phyloP scores from a whole-genome alignment of 2,113 vertebrate genomes.

The Nansenia antarctica region DNA sequence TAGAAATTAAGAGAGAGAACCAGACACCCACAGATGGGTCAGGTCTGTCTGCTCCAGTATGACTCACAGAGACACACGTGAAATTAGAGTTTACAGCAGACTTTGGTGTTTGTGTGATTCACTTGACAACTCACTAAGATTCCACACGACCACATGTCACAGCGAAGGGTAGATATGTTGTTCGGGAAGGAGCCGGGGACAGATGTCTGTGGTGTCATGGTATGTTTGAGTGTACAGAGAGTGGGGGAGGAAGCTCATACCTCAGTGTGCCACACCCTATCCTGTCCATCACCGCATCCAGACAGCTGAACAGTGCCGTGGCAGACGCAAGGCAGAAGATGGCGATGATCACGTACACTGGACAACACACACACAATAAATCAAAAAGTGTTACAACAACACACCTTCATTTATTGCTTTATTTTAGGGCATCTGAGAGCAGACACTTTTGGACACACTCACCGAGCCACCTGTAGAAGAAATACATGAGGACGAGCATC shows the following conservation, averaged over 20 bases:
- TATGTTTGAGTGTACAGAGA: neutral
- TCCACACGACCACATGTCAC: neutral
- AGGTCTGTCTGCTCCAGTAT: neutral
- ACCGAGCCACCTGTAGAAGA: slow-evolving; percentile 92
- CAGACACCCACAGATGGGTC: neutral
- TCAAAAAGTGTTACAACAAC: neutral
- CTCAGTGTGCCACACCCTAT: slow-evolving; percentile 80
- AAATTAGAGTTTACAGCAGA: neutral
- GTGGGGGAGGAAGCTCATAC: slow-evolving; percentile 63
- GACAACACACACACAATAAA: neutral
- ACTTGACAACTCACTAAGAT: neutral
- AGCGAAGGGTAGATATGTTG: neutral
- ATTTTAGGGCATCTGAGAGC: neutral
- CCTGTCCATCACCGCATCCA: slow-evolving; percentile 80
- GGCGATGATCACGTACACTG: slow-evolving; percentile 91
- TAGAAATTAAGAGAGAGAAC: neutral
- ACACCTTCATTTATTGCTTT: neutral
- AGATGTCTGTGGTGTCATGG: neutral
- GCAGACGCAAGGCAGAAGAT: slow-evolving; percentile 93
- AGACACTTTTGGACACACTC: slow-evolving; percentile 56
- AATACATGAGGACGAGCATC: slow-evolving; percentile 95
- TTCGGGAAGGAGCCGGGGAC: neutral
- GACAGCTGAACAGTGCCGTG: slow-evolving; percentile 88
- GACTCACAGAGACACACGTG: neutral
- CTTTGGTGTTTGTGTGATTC: neutral